Conservation (phyloP, 92 coral and sea anemone genomes). For the Parazoanthus atlanticus region DNA sequence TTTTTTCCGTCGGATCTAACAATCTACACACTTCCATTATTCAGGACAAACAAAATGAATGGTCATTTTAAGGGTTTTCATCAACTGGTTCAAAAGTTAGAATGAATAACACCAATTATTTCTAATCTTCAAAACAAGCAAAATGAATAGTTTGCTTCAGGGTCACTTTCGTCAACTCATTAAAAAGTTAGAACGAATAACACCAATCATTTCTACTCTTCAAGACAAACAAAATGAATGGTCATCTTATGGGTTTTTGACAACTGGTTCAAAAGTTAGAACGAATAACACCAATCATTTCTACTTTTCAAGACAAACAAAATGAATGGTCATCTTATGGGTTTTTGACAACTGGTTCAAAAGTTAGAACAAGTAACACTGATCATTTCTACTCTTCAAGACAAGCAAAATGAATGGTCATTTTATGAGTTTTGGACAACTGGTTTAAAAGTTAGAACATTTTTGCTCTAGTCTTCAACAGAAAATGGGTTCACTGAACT, state of each 20-base stretch:
- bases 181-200: too few relatives aligned
- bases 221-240: neutral
- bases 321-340: neutral
- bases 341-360: neutral
- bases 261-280: neutral
- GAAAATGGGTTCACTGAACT: neutral
- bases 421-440: neutral
- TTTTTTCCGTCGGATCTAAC: too few relatives aligned
- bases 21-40: too few relatives aligned
- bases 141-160: too few relatives aligned
- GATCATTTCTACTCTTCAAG: neutral
- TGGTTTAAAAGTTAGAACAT: neutral
- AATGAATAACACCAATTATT: too few relatives aligned
- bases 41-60: too few relatives aligned
- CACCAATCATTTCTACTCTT: neutral
- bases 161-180: too few relatives aligned
- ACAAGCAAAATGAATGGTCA: neutral
- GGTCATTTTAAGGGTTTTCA: too few relatives aligned
- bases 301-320: neutral
- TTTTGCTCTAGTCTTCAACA: too few relatives aligned
- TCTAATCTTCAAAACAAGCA: too few relatives aligned
- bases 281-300: neutral
- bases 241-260: neutral
- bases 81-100: too few relatives aligned
- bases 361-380: neutral